These are phyloP conservation scores for Hybos culiciformis DNA, from an alignment of 2,888 invertebrate species.

Conservation along the genomic window DNA sequence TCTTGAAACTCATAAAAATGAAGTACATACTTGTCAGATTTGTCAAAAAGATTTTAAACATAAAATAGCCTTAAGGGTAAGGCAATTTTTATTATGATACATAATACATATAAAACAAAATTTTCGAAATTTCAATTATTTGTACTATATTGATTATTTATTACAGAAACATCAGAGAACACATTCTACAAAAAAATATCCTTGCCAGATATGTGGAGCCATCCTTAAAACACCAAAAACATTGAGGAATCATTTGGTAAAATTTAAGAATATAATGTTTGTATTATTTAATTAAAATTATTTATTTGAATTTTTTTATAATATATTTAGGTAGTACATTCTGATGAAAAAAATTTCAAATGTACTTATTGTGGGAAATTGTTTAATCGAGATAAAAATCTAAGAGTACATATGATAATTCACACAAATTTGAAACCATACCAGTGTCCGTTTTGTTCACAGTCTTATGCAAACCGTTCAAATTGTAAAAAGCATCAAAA, in stretches of 20 bases:
- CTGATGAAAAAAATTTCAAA: constrained; percentile 20
- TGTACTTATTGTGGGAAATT: constrained; percentile 11
- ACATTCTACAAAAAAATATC: neutral
- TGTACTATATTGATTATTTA: neutral
- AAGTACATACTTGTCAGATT: constrained; percentile 27
- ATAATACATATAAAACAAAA: too few species aligned
- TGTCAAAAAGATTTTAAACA: constrained; percentile 18
- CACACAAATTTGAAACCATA: constrained; percentile 34
- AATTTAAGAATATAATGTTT: too few species aligned
- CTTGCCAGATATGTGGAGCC: constrained; percentile 25
- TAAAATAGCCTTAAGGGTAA: constrained; percentile 14
- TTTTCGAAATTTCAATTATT: too few species aligned
- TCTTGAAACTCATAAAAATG: too few species aligned
- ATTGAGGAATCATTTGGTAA: constrained; percentile 23
- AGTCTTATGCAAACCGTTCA: constrained; percentile 33
- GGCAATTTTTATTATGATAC: constrained; percentile 17
- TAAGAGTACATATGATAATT: constrained; percentile 28
- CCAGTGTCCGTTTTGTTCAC: constrained; percentile 32
- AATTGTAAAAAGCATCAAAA: constrained; percentile 35
- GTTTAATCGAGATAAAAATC: neutral
- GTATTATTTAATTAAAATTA: too few species aligned
- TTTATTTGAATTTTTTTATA: too few species aligned
- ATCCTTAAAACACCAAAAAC: constrained; percentile 25
- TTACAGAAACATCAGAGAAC: neutral
- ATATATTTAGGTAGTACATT: constrained; percentile 14